Evolutionary conservation across 2,797 vertebrate species (phyloP).

Genomic region (Gymnothorax reevesii): DNA sequence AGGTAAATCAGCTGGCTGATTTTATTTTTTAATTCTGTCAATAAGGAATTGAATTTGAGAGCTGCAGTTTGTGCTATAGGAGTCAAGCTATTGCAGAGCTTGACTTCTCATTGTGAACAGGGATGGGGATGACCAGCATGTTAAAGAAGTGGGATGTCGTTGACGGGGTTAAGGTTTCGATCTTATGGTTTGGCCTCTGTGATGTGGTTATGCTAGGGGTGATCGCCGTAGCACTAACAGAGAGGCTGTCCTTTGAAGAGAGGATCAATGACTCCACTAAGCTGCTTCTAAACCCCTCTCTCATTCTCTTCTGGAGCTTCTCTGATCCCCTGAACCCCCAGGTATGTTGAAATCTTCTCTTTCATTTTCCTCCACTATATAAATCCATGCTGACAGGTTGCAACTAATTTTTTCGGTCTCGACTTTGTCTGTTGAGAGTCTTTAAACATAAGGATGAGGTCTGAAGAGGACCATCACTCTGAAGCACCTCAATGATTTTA

Average conservation of each 20-base stretch:
- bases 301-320: constrained; percentile 86
- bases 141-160: not conserved
- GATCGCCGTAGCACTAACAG: constrained; percentile 78
- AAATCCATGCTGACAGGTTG: constrained; percentile 43
- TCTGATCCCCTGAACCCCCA: constrained; percentile 79
- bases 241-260: constrained; percentile 64
- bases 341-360: constrained; percentile 65
- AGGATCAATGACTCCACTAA: constrained; percentile 61
- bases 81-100: not conserved
- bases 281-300: constrained; percentile 64
- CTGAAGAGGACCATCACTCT: constrained; percentile 35
- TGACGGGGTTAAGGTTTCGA: not conserved
- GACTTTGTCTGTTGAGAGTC: constrained; percentile 35
- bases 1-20: not conserved
- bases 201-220: constrained; percentile 72
- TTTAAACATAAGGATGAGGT: constrained; percentile 34
- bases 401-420: constrained; percentile 26
- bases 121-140: not conserved
- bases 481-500: not conserved
- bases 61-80: not conserved
- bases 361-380: constrained; percentile 27
- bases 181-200: constrained; percentile 25
- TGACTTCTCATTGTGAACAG: not conserved
- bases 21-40: constrained; percentile 7
- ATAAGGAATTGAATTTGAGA: not conserved